A percentile compares a stretch with the other conserved stretches of the same genome.
Evolutionary conservation across 2,888 invertebrate species (phyloP).

Genomic region (Philhelius pedissequus): DNA sequence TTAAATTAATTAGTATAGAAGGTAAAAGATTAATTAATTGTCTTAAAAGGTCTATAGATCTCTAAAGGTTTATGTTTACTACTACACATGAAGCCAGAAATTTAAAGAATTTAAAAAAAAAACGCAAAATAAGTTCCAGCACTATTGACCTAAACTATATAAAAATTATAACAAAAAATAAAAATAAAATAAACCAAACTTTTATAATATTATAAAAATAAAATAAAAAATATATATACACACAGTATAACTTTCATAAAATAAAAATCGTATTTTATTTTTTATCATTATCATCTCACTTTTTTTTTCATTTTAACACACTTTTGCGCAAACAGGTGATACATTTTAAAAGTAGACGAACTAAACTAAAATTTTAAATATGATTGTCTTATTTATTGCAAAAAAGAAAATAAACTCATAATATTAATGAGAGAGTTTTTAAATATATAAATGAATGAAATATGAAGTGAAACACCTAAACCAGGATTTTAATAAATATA

Average conservation of each 20-base stretch:
- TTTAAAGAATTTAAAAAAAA: neutral
- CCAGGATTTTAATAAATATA: too few species aligned
- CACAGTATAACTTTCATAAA: conserved; percentile 30
- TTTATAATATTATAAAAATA: neutral
- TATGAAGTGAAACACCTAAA: neutral
- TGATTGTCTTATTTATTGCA: conserved; percentile 52
- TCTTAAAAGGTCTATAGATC: conserved; percentile 37
- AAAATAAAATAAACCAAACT: neutral
- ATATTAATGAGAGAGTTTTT: conserved; percentile 13
- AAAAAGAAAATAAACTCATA: neutral
- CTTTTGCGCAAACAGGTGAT: conserved; percentile 49
- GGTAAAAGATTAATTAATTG: conserved; percentile 20
- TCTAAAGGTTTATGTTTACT: conserved; percentile 23
- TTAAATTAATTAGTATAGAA: neutral
- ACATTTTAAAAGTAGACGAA: conserved; percentile 33
- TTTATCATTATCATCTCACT: neutral
- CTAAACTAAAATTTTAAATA: conserved; percentile 2
- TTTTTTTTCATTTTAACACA: conserved; percentile 34
- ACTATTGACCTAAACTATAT: conserved; percentile 27
- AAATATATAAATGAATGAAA: conserved; percentile 11
- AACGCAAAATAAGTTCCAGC: conserved; percentile 54
- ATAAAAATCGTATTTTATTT: conserved; percentile 16
- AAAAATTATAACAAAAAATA: neutral
- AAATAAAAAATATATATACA: neutral
- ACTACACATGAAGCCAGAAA: neutral